These are phyloP conservation scores for Congeria kusceri DNA, from an alignment of 2,888 invertebrate genomes.

Conservation along the genomic window DNA sequence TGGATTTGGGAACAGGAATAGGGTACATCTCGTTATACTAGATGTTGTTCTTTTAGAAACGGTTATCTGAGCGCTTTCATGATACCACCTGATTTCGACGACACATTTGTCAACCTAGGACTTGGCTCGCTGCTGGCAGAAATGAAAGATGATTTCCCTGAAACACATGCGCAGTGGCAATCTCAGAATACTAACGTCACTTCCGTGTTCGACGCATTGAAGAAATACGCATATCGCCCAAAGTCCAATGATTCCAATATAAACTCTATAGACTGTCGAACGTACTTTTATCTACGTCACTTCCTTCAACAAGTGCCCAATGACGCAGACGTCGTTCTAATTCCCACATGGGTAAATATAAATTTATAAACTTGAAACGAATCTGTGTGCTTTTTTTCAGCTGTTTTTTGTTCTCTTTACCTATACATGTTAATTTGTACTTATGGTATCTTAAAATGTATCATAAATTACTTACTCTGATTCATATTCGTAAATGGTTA, in stretches of 20 bases:
- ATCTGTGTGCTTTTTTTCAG: too few relatives aligned
- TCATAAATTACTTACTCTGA: too few relatives aligned
- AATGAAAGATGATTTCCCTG: conserved; percentile 68
- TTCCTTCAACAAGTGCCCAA: conserved; percentile 72
- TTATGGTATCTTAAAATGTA: too few relatives aligned
- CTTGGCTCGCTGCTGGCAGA: conserved; percentile 76
- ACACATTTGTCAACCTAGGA: conserved; percentile 81
- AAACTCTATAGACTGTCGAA: conserved; percentile 77
- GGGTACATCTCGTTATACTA: background rate
- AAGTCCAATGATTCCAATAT: conserved; percentile 68
- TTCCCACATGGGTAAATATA: conserved; percentile 81
- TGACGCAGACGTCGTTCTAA: conserved; percentile 71
- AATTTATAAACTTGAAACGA: too few relatives aligned
- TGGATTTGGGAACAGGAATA: background rate
- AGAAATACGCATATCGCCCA: conserved; percentile 78
- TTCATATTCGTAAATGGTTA: too few relatives aligned
- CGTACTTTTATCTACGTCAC: conserved; percentile 77
- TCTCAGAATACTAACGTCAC: conserved; percentile 76
- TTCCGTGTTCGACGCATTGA: conserved; percentile 75
- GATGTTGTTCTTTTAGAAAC: conserved; percentile 44
- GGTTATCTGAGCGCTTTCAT: conserved; percentile 69
- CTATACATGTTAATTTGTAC: too few relatives aligned
- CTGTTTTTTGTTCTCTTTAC: too few relatives aligned
- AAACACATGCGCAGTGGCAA: conserved; percentile 71
- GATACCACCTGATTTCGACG: conserved; percentile 82